These are phyloP conservation scores for Pyrrhopygopsis socrates DNA, from an alignment of 2,888 invertebrate genomes.

Conservation along the genomic window DNA sequence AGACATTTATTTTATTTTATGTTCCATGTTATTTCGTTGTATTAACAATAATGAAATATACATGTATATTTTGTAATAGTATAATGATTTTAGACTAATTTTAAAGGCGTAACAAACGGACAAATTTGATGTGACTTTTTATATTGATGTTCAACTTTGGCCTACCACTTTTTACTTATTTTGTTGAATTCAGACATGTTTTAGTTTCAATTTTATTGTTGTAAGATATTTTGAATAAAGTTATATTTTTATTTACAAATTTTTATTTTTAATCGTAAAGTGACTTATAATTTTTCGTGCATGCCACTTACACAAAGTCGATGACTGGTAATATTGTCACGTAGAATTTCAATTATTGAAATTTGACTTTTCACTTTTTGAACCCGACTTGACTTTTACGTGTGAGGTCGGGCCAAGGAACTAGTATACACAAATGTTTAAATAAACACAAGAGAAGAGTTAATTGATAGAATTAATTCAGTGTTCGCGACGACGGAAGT, in stretches of 20 bases:
- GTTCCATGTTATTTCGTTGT: not conserved
- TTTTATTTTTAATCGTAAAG: not conserved
- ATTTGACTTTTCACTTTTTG: no score
- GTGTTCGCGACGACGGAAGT: no score
- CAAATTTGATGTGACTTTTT: conserved; percentile 44
- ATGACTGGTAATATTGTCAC: no score
- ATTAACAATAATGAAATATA: not conserved
- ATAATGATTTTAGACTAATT: conserved; percentile 15
- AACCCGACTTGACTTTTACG: no score
- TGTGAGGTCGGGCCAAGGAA: no score
- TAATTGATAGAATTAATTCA: no score
- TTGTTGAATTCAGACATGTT: not conserved
- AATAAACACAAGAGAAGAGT: no score
- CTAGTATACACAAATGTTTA: no score
- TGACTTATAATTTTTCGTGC: no score
- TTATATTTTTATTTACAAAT: not conserved
- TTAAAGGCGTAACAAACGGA: conserved; percentile 27
- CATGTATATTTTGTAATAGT: conserved; percentile 13
- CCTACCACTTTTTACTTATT: conserved; percentile 9
- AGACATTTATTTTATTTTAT: not conserved
- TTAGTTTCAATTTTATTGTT: not conserved
- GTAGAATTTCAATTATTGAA: no score
- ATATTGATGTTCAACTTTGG: conserved; percentile 15
- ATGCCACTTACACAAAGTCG: no score
- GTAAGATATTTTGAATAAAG: not conserved